Evolutionary conservation across 2,113 vertebrate genomes (phyloP).

Genomic region (Prionailurus viverrinus): DNA sequence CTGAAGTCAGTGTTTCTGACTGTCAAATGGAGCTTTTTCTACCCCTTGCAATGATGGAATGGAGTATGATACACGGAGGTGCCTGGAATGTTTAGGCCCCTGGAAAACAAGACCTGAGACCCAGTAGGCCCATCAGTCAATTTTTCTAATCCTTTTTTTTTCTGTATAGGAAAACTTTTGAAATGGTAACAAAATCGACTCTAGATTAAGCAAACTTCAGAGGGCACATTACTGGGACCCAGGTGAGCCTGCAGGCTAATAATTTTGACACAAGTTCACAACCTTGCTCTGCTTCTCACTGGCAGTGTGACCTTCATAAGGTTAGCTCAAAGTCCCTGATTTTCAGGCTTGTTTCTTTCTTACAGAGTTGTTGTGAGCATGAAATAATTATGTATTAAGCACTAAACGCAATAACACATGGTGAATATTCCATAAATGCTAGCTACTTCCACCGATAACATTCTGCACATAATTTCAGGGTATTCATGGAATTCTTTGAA

Average conservation of each 20-base stretch:
- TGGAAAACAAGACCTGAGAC: neutral
- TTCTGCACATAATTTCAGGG: conserved; percentile 12
- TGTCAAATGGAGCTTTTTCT: neutral
- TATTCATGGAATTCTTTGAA: neutral
- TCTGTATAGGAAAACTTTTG: neutral
- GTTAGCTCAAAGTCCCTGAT: neutral
- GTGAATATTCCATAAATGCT: neutral
- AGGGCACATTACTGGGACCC: neutral
- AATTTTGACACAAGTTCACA: neutral
- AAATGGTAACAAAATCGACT: conserved; percentile 2
- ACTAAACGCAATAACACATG: neutral
- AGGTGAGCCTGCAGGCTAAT: neutral
- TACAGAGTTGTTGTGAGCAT: neutral
- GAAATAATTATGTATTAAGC: neutral
- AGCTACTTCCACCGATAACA: neutral
- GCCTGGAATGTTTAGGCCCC: neutral
- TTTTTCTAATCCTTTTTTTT: neutral
- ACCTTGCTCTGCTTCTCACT: neutral
- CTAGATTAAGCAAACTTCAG: neutral
- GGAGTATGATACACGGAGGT: neutral
- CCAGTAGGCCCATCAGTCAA: neutral
- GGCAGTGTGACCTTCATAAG: neutral
- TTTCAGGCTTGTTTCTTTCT: neutral
- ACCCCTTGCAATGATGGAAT: neutral
- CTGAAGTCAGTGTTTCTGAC: neutral